phyloP scores from a whole-genome alignment of 2,888 invertebrate genomes.

The Archips crataeganus region DNA sequence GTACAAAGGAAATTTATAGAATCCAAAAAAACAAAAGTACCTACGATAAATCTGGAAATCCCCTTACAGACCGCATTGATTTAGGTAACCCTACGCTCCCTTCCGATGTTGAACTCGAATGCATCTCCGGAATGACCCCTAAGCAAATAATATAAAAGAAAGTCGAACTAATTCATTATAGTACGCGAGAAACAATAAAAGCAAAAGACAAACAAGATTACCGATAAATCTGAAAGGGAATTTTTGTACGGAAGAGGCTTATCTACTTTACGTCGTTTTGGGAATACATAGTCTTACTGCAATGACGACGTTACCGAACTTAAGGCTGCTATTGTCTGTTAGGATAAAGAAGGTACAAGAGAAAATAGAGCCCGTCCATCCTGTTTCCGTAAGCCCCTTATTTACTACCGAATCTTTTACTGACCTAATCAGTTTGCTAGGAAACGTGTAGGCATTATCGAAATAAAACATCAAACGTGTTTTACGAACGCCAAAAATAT shows the following conservation, averaged over 20 bases:
- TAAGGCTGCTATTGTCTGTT: conserved; percentile 76
- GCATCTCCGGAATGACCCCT: conserved; percentile 71
- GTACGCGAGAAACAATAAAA: conserved; percentile 76
- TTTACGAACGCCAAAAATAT: neutral
- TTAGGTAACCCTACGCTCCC: conserved; percentile 69
- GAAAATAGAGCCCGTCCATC: conserved; percentile 58
- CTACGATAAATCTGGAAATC: conserved; percentile 72
- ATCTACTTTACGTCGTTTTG: conserved; percentile 77
- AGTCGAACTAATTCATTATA: conserved; percentile 75
- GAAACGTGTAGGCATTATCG: conserved; percentile 36
- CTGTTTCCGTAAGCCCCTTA: conserved; percentile 70
- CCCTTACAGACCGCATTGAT: conserved; percentile 72
- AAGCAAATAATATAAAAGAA: conserved; percentile 72
- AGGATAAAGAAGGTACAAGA: conserved; percentile 74
- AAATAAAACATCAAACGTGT: conserved; percentile 21
- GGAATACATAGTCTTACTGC: conserved; percentile 75
- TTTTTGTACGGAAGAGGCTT: conserved; percentile 73
- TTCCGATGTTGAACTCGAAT: conserved; percentile 65
- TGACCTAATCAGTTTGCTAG: conserved; percentile 64
- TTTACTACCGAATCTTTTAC: conserved; percentile 64
- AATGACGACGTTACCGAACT: conserved; percentile 69
- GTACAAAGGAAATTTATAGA: conserved; percentile 54
- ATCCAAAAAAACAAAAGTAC: conserved; percentile 58
- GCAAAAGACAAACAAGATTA: conserved; percentile 75
- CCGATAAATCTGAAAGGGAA: conserved; percentile 76